Evolutionary conservation across 2,113 vertebrate genomes (phyloP).

Genomic region (Prionailurus viverrinus): DNA sequence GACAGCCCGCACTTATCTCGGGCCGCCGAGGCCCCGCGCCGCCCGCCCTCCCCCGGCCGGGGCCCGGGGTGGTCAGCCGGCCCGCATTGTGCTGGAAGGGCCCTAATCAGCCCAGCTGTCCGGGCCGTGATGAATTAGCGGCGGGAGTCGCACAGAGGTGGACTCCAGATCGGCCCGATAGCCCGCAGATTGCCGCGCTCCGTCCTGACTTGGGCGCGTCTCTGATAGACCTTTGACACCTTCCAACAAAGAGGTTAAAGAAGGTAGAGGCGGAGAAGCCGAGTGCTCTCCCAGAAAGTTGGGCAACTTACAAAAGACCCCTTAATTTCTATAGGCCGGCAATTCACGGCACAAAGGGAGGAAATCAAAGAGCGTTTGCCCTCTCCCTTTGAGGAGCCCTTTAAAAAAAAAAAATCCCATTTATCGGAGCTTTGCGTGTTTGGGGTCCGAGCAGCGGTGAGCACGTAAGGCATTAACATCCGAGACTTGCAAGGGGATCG

Average conservation of each 20-base stretch:
- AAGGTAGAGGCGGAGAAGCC: slow-evolving; percentile 57
- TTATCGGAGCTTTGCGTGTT: neutral
- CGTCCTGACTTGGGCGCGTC: slow-evolving; percentile 35
- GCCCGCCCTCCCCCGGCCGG: slow-evolving; percentile 83
- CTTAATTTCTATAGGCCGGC: slow-evolving; percentile 82
- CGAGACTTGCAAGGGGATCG: fast-evolving
- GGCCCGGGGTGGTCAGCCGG: slow-evolving; percentile 84
- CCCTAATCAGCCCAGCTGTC: slow-evolving; percentile 88
- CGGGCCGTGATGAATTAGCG: slow-evolving; percentile 92
- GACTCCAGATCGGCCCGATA: slow-evolving; percentile 88
- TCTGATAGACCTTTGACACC: slow-evolving; percentile 85
- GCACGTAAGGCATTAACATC: neutral
- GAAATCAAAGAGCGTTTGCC: slow-evolving; percentile 76
- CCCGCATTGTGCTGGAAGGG: slow-evolving; percentile 85
- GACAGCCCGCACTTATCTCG: slow-evolving; percentile 92
- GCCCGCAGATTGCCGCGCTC: slow-evolving; percentile 82
- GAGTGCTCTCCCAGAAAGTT: slow-evolving; percentile 78
- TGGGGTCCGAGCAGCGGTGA: neutral
- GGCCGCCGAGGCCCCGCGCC: slow-evolving; percentile 78
- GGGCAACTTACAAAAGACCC: slow-evolving; percentile 85
- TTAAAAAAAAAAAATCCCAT: neutral
- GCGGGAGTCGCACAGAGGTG: slow-evolving; percentile 86
- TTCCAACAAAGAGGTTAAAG: slow-evolving; percentile 87
- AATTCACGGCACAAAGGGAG: slow-evolving; percentile 70
- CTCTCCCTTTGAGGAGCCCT: slow-evolving; percentile 74